Evolutionary conservation across 2,797 vertebrate genomes (phyloP).

Genomic region (Triplophysa bombifrons): DNA sequence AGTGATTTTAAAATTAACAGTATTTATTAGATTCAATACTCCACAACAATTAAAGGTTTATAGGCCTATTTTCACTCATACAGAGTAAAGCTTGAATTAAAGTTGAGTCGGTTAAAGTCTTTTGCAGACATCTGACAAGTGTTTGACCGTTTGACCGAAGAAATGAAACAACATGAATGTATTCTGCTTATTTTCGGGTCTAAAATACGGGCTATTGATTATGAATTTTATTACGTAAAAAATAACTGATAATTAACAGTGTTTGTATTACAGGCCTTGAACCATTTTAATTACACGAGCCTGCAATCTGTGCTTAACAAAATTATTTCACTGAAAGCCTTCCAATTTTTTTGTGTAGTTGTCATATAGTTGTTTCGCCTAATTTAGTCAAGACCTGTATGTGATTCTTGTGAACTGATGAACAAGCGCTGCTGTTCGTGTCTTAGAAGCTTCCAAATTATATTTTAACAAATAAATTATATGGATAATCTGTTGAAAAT

Average conservation of each 20-base stretch:
- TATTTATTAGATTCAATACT: too few relatives aligned
- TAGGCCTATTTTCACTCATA: not conserved
- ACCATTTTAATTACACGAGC: not conserved
- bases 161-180: conserved; percentile 13
- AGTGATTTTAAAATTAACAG: too few relatives aligned
- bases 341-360: not conserved
- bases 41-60: not conserved
- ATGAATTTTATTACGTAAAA: not conserved
- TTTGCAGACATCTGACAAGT: conserved; percentile 50
- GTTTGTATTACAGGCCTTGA: not conserved
- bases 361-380: conserved; percentile 14
- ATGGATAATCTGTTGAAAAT: not conserved
- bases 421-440: conserved; percentile 2
- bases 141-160: conserved; percentile 47
- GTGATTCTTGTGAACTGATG: not conserved
- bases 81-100: not conserved
- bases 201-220: not conserved
- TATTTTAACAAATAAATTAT: not conserved
- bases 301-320: not conserved
- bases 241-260: not conserved
- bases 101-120: not conserved
- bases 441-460: not conserved
- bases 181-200: not conserved
- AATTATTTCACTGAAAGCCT: not conserved
- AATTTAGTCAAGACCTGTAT: conserved; percentile 11